Conservation (phyloP, 2,797 vertebrate species). For the Carapus acus region DNA sequence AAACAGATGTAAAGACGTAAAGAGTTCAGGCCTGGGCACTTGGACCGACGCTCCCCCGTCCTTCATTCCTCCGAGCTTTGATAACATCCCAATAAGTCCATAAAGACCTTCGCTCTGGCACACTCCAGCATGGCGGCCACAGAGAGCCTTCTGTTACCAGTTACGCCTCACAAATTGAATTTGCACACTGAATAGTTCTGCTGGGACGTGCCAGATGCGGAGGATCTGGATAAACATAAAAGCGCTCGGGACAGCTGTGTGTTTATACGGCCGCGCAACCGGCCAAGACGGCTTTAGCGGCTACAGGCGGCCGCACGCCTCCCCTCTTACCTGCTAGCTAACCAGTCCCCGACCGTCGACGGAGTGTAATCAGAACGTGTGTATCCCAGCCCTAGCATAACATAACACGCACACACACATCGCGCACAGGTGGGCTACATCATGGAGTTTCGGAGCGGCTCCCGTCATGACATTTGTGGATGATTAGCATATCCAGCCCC, state of each 20-base stretch:
- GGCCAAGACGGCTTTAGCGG: constrained; percentile 19
- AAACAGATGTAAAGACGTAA: constrained; percentile 9
- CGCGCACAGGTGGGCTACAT: too few species aligned
- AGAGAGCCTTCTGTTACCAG: constrained; percentile 55
- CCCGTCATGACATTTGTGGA: constrained; percentile 8
- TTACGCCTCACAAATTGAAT: constrained; percentile 62
- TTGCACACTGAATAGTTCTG: constrained; percentile 60
- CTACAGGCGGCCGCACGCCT: neutral
- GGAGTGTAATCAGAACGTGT: constrained; percentile 20
- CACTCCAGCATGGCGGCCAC: constrained; percentile 42
- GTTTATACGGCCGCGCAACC: constrained; percentile 58
- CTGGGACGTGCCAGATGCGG: constrained; percentile 59
- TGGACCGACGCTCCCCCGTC: constrained; percentile 10
- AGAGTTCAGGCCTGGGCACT: constrained; percentile 22
- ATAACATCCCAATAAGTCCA: constrained; percentile 53
- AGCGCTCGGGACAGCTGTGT: constrained; percentile 51
- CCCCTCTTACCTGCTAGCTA: constrained; percentile 24
- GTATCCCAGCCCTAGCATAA: too few species aligned
- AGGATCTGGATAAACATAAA: constrained; percentile 69
- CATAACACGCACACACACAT: too few species aligned
- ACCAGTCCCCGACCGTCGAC: constrained; percentile 12
- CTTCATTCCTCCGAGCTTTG: constrained; percentile 48
- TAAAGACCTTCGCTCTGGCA: constrained; percentile 40
- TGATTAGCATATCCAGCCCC: constrained; percentile 32
- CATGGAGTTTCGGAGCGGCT: neutral